Conservation (phyloP, 2,113 vertebrate genomes). For the Aplodontia rufa region DNA sequence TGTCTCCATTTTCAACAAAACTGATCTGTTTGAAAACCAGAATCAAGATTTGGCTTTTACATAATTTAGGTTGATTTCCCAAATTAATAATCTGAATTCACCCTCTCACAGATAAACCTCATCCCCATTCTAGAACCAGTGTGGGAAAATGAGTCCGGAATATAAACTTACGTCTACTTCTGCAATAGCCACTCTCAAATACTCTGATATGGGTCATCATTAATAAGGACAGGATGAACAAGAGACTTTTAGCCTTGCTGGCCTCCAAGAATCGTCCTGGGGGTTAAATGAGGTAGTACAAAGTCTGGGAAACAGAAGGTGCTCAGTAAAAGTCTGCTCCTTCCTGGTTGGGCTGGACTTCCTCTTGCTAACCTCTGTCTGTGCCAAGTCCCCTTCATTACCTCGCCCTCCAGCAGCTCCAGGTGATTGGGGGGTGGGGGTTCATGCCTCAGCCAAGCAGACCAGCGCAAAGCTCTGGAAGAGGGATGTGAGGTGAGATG, state of each 20-base stretch:
- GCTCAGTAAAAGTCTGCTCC: not conserved
- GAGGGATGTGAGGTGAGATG: not conserved
- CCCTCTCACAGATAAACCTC: not conserved
- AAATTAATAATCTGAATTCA: not conserved
- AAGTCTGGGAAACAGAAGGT: not conserved
- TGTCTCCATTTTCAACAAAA: not conserved
- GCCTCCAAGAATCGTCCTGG: not conserved
- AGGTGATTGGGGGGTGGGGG: fast-evolving
- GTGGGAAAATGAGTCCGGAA: not conserved
- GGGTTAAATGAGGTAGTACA: not conserved
- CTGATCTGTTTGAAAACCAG: not conserved
- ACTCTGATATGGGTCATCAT: not conserved
- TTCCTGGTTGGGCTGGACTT: not conserved
- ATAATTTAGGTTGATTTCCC: not conserved
- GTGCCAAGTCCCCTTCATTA: not conserved
- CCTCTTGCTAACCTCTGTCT: not conserved
- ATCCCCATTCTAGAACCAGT: too few species aligned
- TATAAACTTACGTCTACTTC: not conserved
- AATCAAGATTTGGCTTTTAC: not conserved
- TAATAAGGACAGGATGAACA: not conserved
- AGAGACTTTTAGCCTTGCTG: not conserved
- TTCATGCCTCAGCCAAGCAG: not conserved
- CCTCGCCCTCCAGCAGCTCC: fast-evolving
- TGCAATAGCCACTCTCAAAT: not conserved
- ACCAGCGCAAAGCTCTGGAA: not conserved